Conservation (phyloP, 64 coral and sea anemone species). For the Catalaphyllia jardinei region DNA sequence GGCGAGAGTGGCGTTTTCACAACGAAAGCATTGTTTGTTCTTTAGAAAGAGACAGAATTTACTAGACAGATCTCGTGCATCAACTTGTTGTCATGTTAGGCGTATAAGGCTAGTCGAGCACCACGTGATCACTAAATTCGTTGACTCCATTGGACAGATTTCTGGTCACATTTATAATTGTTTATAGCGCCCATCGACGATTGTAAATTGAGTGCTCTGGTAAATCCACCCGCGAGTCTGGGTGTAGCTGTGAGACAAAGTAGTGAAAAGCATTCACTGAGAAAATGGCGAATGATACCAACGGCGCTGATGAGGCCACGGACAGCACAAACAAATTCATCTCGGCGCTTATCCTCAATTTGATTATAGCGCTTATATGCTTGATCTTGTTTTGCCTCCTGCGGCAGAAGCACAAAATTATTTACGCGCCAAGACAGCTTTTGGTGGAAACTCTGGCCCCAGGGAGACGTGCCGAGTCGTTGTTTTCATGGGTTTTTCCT, state of each 20-base stretch:
- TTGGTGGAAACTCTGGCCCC: slow-evolving; percentile 77
- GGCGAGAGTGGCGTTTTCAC: neutral
- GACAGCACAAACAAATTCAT: slow-evolving; percentile 67
- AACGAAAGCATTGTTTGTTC: neutral
- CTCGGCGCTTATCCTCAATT: slow-evolving; percentile 73
- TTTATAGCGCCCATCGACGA: neutral
- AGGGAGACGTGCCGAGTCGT: slow-evolving; percentile 69
- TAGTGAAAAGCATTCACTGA: neutral
- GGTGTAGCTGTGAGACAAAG: neutral
- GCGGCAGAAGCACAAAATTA: slow-evolving; percentile 57
- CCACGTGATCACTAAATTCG: neutral
- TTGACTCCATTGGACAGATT: neutral
- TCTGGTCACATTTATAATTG: neutral
- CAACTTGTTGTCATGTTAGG: neutral
- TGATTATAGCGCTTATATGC: slow-evolving; percentile 60
- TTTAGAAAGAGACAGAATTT: neutral
- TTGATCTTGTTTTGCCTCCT: slow-evolving; percentile 80
- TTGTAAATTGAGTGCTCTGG: neutral
- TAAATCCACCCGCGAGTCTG: neutral
- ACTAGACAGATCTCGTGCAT: neutral
- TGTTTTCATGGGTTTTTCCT: slow-evolving; percentile 89
- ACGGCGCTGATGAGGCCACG: neutral
- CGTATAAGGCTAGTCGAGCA: neutral
- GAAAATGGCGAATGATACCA: slow-evolving; percentile 25
- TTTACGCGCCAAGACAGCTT: slow-evolving; percentile 80